Evolutionary conservation across 2,888 invertebrate species (phyloP), one percentile per base, ranked within the genome.

Genomic region (Caenorhabditis drosophilae): DNA sequence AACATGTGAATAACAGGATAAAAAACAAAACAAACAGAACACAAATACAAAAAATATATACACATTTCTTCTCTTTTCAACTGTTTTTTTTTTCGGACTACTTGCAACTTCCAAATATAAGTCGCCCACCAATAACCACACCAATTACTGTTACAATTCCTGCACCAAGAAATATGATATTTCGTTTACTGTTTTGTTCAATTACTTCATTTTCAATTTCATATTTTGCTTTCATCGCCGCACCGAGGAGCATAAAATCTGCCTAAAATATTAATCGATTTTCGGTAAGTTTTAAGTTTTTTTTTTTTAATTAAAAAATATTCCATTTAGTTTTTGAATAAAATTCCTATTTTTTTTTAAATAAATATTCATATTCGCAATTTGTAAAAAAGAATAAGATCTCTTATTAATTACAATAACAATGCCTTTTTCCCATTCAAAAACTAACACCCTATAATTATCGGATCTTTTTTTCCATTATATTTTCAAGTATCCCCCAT

Each of bases 371-470:
- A n/a, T n/a, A n/a, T n/a, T n/a, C n/a, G n/a, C n/a, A n/a, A n/a
- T n/a, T n/a, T n/a, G 31, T 12, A 9, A 31, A 31, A 31, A 31
- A 31, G 6, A 9, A 6, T 31, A 6, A 31, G 12, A 31, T 9
- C 31, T 31, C 12, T 31, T 31, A 6, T 31, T 9, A 31, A 31
- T 9, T 9, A 9, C 31, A 34, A 34, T 42, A 25, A 36, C 49
- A 35, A 18, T 23, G 12, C 23, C 34, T 45, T 40, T 25, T 35
- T 47, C 56, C 27, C 35, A 18, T 41, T 38, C 27, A n/a, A n/a
- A n/a, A n/a, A n/a, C n/a, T n/a, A n/a, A 44, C 36, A 64, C 52
- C 63, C 63, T 27, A 27, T 52, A 64, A 64, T 64, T 64, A 64
- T 58, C 63, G 63, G 58, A 58, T 64, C 44, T 45, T 35, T 22